Base-by-base conservation (phyloP, 2,113 vertebrate species). In the Poeciliopsis turrubarensis region DNA sequence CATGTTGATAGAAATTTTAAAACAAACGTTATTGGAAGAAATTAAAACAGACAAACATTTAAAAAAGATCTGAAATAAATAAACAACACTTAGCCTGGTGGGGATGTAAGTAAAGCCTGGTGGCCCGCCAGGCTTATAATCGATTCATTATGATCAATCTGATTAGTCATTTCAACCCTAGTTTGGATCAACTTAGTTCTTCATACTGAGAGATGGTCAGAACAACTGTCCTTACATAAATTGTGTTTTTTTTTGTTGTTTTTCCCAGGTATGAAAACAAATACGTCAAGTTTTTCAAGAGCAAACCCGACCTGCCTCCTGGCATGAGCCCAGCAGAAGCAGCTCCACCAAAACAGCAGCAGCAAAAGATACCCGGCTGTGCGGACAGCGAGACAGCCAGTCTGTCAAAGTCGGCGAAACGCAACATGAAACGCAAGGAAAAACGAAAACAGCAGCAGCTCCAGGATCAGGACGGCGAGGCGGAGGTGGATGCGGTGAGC, bases 231-330 rank as follows among this genome's bases (percentile, higher is more conserved):
- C 5, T 71, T 17, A 14, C 64, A 72, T 70, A 37, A 25, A 37
- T 39, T 75, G 25, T 73, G 30, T 31, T 31, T 31, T 31, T 17
- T 75, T 26, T 77, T 32, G 1, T 10, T 37, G 10, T 26, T 83
- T 81, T 70, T 78, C 62, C 51, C 89, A 99, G 97, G 31, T 99
- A 99, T 75, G 97, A 99, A 92, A 99, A 98, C 89, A 99, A 99
- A 75, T 99, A 95, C 67, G 97, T 99, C 26, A 99, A 99, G 92
- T 99, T 99, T 84, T 98, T 98, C 89, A 97, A 96, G 89, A 96
- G 96, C 89, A 99, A 99, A 92, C 96, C 97, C 0, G 97, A 97
- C 60, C 93, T 99, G 47, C 97, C 97, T 0, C 97, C 97, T 0
- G 97, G 97, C 26, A 88, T 98, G 90, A 96, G 73, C 81, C 93